Percentiles rank a stretch among this genome's conserved stretches.
Conservation (phyloP, 2,113 vertebrate genomes). For the zebrafish (Danio rerio) region GRCz12tu NC_133182.1:73572501-73573000, state of each 20-base stretch:
- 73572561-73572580: slow-evolving; percentile 4
- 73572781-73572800: slow-evolving; percentile 29
- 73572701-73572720: slow-evolving; percentile 26
- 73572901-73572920: slow-evolving; percentile 51
- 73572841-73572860: slow-evolving; percentile 55
- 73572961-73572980: slow-evolving; percentile 49
- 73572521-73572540: slow-evolving; percentile 47
- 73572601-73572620: slow-evolving; percentile 49
- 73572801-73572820: slow-evolving; percentile 49
- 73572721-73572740: slow-evolving; percentile 22
- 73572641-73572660: slow-evolving; percentile 34
- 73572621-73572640: slow-evolving; percentile 47
- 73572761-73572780: slow-evolving; percentile 25
- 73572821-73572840: slow-evolving; percentile 21
- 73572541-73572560: slow-evolving; percentile 45
- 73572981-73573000: slow-evolving; percentile 52
- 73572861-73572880: slow-evolving; percentile 45
- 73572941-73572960: slow-evolving; percentile 44
- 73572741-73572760: slow-evolving; percentile 39
- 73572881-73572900: slow-evolving; percentile 55
- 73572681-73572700: slow-evolving; percentile 26
- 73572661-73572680: slow-evolving; percentile 47
- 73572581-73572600: slow-evolving; percentile 45
- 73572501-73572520: slow-evolving; percentile 63
- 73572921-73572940: slow-evolving; percentile 58